phyloP scores from a whole-genome alignment of 2,888 invertebrate genomes.

The Pomacea canaliculata region DNA sequence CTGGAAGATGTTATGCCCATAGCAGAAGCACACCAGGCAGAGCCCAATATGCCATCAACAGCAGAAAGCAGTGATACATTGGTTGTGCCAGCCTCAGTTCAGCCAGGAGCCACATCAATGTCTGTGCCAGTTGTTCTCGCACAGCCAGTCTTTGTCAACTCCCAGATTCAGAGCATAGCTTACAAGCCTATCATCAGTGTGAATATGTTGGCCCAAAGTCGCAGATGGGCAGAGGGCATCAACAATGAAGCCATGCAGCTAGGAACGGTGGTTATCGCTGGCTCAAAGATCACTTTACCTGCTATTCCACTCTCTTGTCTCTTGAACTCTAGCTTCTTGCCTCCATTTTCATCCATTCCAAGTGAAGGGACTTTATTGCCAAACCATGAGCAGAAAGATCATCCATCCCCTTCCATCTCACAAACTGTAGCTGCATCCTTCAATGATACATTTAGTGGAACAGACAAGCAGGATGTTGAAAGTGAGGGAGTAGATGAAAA shows the following conservation, averaged over 20 bases:
- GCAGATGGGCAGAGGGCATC: background rate
- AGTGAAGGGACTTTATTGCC: too few species aligned
- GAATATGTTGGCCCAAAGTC: conserved; percentile 10
- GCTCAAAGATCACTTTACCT: conserved; percentile 33
- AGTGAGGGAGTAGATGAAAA: background rate
- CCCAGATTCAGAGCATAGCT: conserved; percentile 22
- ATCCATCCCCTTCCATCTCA: background rate
- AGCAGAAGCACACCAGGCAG: background rate
- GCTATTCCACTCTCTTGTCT: conserved; percentile 25
- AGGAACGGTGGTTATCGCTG: conserved; percentile 26
- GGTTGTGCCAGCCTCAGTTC: background rate
- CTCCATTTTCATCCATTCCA: background rate
- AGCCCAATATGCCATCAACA: background rate
- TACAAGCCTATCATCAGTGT: conserved; percentile 13
- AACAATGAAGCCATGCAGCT: conserved; percentile 4
- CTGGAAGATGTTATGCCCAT: background rate
- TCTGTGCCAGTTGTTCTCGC: conserved; percentile 48
- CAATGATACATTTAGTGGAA: background rate
- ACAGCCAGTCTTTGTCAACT: conserved; percentile 34
- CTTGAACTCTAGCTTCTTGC: conserved; percentile 11
- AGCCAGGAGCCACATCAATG: background rate
- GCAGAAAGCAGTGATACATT: background rate
- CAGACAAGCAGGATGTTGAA: background rate
- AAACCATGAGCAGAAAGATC: background rate
- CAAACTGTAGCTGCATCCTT: conserved; percentile 4